phyloP scores from a whole-genome alignment of 2,113 vertebrate species.

The Clarias macrocephalus region DNA sequence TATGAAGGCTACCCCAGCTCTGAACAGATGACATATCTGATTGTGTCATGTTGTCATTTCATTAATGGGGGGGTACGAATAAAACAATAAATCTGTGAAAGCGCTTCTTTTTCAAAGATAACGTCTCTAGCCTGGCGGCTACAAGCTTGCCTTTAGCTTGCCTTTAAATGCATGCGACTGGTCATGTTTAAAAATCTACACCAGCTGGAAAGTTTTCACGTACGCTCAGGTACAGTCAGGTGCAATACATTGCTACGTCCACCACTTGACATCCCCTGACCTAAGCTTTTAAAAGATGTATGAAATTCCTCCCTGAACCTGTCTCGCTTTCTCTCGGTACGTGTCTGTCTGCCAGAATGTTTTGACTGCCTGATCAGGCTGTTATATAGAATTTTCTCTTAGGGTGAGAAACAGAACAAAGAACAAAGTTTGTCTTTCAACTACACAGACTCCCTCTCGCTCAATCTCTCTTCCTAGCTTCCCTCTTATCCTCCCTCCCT shows the following conservation, averaged over 20 bases:
- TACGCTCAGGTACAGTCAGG: background rate
- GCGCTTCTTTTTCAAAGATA: background rate
- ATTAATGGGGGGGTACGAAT: background rate
- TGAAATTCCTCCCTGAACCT: background rate
- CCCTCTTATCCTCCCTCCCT: slow-evolving; percentile 55
- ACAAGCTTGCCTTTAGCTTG: background rate
- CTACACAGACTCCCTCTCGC: slow-evolving; percentile 44
- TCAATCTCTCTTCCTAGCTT: slow-evolving; percentile 18
- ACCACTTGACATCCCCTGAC: background rate
- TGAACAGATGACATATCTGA: background rate
- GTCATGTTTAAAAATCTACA: background rate
- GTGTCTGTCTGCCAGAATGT: slow-evolving; percentile 14
- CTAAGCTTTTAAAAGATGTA: slow-evolving; percentile 32
- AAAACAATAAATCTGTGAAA: background rate
- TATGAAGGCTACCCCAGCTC: background rate
- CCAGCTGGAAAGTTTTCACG: background rate
- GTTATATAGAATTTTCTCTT: slow-evolving; percentile 54
- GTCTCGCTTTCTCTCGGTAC: background rate
- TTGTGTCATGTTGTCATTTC: background rate
- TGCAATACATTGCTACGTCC: background rate
- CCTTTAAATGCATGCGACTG: background rate
- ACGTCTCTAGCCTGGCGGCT: background rate
- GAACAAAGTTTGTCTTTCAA: slow-evolving; percentile 72
- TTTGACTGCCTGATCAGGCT: slow-evolving; percentile 58
- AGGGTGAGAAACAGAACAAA: slow-evolving; percentile 61